Evolutionary conservation across 2,113 vertebrate genomes (phyloP).

Genomic region (Apus apus): DNA sequence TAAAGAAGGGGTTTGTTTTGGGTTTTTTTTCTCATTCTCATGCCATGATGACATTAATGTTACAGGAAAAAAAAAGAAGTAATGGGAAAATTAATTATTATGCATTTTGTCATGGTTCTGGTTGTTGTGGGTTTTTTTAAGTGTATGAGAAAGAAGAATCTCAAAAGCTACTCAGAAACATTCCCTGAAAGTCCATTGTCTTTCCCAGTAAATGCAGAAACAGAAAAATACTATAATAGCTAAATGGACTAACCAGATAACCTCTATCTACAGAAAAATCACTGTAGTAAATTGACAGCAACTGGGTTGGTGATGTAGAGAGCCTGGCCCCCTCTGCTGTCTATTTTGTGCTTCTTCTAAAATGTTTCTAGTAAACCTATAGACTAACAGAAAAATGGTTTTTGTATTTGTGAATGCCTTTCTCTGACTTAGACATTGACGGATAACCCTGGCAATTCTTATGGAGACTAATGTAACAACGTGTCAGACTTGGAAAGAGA

Average conservation of each 20-base stretch:
- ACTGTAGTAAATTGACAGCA: conserved; percentile 43
- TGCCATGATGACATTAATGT: neutral
- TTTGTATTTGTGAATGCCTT: neutral
- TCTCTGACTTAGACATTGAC: neutral
- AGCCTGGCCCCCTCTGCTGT: conserved; percentile 73
- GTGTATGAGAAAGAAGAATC: neutral
- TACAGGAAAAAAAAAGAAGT: neutral
- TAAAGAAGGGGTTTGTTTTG: neutral
- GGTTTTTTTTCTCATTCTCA: neutral
- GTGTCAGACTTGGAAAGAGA: neutral
- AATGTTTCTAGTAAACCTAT: neutral
- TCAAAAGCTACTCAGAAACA: neutral
- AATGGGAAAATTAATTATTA: neutral
- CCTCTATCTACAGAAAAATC: conserved; percentile 25
- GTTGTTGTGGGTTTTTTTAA: neutral
- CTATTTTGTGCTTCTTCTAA: conserved; percentile 52
- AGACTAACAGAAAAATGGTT: neutral
- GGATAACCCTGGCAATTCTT: neutral
- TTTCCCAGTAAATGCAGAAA: conserved; percentile 1
- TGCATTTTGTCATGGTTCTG: neutral
- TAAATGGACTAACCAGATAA: conserved; percentile 36
- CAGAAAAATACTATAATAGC: neutral
- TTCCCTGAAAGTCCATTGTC: neutral
- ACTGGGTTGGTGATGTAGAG: conserved; percentile 46
- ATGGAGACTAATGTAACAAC: neutral